These are phyloP conservation scores for Acromyrmex charruanus DNA, from an alignment of 1,140 invertebrate species.

Conservation along the genomic window DNA sequence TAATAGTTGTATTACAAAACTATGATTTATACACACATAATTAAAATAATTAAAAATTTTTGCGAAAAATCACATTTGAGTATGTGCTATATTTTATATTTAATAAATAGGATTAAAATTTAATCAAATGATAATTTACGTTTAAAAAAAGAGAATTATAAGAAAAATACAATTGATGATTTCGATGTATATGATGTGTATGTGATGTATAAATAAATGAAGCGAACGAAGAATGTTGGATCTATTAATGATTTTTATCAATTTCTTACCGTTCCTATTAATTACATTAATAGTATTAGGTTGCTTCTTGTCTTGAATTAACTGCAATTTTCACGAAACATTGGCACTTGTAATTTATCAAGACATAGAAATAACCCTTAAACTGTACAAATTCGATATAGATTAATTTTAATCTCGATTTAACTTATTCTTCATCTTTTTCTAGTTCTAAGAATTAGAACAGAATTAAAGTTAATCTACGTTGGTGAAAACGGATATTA, in stretches of 20 bases:
- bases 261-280: too few species aligned
- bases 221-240: not conserved
- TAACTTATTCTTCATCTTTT: too few species aligned
- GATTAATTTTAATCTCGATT: too few species aligned
- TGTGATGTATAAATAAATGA: not conserved
- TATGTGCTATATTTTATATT: not conserved
- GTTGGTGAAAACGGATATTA: not conserved
- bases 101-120: slow-evolving; percentile 11
- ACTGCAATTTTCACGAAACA: too few species aligned
- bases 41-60: not conserved
- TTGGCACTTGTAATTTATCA: too few species aligned
- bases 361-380: too few species aligned
- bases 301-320: too few species aligned
- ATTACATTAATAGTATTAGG: too few species aligned
- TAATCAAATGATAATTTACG: not conserved
- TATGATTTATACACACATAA: not conserved
- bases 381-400: too few species aligned
- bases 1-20: not conserved
- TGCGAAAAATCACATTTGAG: not conserved
- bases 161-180: not conserved
- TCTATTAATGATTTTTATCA: not conserved
- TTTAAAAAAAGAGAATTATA: not conserved
- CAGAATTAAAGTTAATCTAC: too few species aligned
- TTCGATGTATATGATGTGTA: not conserved
- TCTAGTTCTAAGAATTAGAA: too few species aligned